phyloP scores from a whole-genome alignment of 2,113 vertebrate genomes.

The Gallinago jamesoni region DNA sequence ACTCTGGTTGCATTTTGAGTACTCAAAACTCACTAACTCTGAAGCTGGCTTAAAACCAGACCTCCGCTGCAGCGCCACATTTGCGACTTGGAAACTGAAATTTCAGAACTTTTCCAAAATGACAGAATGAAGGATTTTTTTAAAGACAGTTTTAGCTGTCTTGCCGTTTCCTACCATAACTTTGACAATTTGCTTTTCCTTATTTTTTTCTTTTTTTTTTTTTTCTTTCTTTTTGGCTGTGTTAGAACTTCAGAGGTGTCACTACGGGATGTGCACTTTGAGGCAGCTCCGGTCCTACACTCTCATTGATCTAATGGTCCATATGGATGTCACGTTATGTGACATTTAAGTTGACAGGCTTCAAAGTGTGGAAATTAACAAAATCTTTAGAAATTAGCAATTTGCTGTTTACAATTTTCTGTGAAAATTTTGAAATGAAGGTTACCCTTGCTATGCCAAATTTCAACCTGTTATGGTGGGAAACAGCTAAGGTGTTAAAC shows the following conservation, averaged over 20 bases:
- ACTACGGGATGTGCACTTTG: conserved; percentile 51
- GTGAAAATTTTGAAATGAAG: conserved; percentile 54
- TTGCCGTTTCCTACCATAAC: conserved; percentile 24
- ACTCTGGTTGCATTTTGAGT: background rate
- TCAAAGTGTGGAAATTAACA: conserved; percentile 28
- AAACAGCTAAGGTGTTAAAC: conserved; percentile 57
- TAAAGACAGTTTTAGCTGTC: conserved; percentile 20
- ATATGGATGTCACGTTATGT: conserved; percentile 62
- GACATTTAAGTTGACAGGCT: conserved; percentile 57
- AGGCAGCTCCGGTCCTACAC: conserved; percentile 43
- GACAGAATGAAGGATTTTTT: conserved; percentile 27
- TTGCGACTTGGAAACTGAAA: conserved; percentile 23
- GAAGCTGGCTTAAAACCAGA: background rate
- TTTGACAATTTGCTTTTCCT: conserved; percentile 9
- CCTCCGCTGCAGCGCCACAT: background rate
- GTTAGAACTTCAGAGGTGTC: conserved; percentile 35
- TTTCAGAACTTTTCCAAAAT: conserved; percentile 51
- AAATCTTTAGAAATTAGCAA: conserved; percentile 59
- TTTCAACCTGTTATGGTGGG: conserved; percentile 48
- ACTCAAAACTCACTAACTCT: background rate
- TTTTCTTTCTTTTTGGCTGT: background rate
- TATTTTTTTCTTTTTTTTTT: background rate
- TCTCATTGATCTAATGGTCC: conserved; percentile 55
- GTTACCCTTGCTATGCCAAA: conserved; percentile 45
- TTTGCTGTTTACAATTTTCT: conserved; percentile 50